Evolutionary conservation across 64 coral and sea anemone species (phyloP).

Genomic region (Pocillopora verrucosa): DNA sequence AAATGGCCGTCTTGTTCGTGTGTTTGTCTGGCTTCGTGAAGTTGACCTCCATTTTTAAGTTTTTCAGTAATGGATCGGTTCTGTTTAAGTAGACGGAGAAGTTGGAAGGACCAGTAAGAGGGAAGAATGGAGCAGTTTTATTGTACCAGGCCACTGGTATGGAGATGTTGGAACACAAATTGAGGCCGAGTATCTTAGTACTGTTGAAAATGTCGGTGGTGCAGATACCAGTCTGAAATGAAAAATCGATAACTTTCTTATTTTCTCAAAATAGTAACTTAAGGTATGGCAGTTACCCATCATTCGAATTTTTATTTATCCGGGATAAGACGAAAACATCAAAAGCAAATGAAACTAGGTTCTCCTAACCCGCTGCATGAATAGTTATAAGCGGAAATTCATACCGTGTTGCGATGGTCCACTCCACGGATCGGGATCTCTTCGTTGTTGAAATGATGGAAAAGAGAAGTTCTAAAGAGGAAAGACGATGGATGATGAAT

Average conservation of each 20-base stretch:
- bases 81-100: slow-evolving; percentile 65
- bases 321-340: not conserved
- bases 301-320: not conserved
- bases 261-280: not conserved
- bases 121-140: slow-evolving; percentile 54
- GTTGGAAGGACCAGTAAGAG: slow-evolving; percentile 67
- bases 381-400: not conserved
- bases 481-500: not conserved
- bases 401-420: slow-evolving; percentile 65
- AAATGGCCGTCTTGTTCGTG: slow-evolving; percentile 59
- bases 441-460: slow-evolving; percentile 37
- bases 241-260: not conserved
- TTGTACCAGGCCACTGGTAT: slow-evolving; percentile 75
- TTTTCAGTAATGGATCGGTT: slow-evolving; percentile 69
- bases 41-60: slow-evolving; percentile 29
- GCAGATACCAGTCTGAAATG: slow-evolving; percentile 65
- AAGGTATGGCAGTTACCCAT: not conserved
- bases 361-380: no score
- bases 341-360: not conserved
- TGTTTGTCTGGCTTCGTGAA: slow-evolving; percentile 3
- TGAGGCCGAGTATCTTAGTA: slow-evolving; percentile 50
- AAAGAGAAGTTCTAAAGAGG: slow-evolving; percentile 33
- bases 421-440: slow-evolving; percentile 57
- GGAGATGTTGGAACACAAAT: slow-evolving; percentile 69
- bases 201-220: slow-evolving; percentile 55